A percentile compares a stretch with the other conserved stretches of the same genome.
These are phyloP conservation scores for Malaclemys terrapin DNA, from an alignment of 2,113 vertebrate species.

Conservation along the genomic window DNA sequence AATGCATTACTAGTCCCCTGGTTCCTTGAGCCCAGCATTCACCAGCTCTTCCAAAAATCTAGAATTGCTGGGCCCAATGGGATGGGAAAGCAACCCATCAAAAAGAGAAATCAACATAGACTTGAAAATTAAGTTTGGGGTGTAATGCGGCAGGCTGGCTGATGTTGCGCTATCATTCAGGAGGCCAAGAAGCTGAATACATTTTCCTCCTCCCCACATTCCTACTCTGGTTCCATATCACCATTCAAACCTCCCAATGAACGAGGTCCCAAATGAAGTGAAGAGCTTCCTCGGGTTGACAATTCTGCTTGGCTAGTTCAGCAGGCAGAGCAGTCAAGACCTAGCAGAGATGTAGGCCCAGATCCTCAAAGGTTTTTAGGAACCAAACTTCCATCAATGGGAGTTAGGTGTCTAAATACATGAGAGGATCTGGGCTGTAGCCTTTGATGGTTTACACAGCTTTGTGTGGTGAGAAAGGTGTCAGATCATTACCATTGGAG, in stretches of 20 bases:
- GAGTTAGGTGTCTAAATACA: background rate
- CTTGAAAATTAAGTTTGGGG: background rate
- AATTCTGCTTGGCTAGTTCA: background rate
- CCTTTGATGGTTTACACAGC: rapidly evolving
- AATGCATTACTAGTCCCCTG: background rate
- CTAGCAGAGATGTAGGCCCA: background rate
- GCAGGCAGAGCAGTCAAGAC: background rate
- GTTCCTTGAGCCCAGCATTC: background rate
- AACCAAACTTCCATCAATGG: background rate
- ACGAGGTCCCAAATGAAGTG: background rate
- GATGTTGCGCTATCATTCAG: background rate
- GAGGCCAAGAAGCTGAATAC: rapidly evolving
- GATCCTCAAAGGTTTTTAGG: background rate
- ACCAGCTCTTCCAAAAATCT: background rate
- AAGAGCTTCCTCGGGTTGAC: background rate
- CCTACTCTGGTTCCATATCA: background rate
- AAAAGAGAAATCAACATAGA: background rate
- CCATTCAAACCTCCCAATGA: background rate
- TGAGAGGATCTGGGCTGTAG: background rate
- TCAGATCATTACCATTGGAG: background rate
- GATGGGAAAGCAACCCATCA: background rate
- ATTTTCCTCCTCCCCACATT: background rate
- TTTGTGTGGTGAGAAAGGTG: rapidly evolving
- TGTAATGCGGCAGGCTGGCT: background rate
- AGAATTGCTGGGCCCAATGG: background rate